Evolutionary conservation across 2,797 vertebrate genomes (phyloP), one percentile per base, ranked within the genome.

Genomic region (Coilia nasus): DNA sequence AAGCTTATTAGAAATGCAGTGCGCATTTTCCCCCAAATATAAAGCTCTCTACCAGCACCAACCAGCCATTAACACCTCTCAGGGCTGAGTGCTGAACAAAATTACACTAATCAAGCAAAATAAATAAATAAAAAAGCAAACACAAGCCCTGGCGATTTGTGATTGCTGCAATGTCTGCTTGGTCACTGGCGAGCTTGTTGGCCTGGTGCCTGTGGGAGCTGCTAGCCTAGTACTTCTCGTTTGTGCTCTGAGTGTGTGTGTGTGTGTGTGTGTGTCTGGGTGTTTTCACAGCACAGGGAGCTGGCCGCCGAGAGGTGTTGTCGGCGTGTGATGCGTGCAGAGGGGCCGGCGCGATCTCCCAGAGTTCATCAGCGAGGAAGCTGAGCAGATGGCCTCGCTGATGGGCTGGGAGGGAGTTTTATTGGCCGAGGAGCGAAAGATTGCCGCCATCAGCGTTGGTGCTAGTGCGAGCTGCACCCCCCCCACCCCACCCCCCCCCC

Each of bases 331-430:
- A 57, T 84, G 85, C 83, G 59, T n/a, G 41, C 67, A 80, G 80
- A 85, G 82, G 88, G 57, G 86, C 86, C 44, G 82, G 85, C 82
- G 25, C 59, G 71, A 82, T 88, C 86, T 89, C 87, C 88, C 88
- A 85, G 85, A 87, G 83, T 86, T 88, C 86, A 86, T 91, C 86
- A 89, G 87, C 47, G 83, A 57, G 83, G 85, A 87, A 87, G 84
- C 85, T 62, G 57, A 90, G 86, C 90, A 91, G 90, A 90, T 91
- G 89, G 89, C 85, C 46, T 54, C 41, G 83, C 82, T 89, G 87
- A 90, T 89, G 88, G 87, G 84, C 87, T 67, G 81, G 84, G 62
- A 86, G 84, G 44, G 50, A 64, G 44, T 60, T 71, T 81, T 81
- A 71, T 81, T 87, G 81, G 78, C 41, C 82, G 67, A 46, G 44